Evolutionary conservation across 2,888 invertebrate genomes (phyloP), one percentile per base, ranked within the genome.

Genomic region (Zygogramma bicolorata): DNA sequence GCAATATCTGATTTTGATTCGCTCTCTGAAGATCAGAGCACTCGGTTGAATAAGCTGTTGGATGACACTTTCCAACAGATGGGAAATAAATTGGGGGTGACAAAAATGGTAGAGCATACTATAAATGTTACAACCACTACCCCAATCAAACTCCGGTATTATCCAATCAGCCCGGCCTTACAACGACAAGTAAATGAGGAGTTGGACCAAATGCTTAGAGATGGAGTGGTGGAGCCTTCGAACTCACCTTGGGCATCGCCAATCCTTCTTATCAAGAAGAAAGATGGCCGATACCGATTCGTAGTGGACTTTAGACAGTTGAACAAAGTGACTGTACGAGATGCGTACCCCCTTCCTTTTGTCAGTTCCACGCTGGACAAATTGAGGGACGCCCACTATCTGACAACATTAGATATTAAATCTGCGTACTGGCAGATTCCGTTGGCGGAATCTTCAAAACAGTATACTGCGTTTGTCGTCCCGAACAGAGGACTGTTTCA

Each of bases 381-480:
- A 25, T 34, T 73, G 3, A 25, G 73, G 2, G 67, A 75, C 46
- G 71, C 74, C 1, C 34, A 46, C 20, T 73, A 67, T 13, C 18
- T 75, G 2, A 25, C 34, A 81, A 46, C 71, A 60, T 4, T 74
- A n/a, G 74, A 74, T 22, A 66, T 72, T 5, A 72, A 72, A 53
- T 73, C 73, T 5, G 75, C 73, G 8, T 75, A 70, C 59, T 67
- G 63, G 65, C 73, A 75, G 61, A 40, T 75, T 8, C 67, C 67
- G 0, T 49, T 75, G 15, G 42, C 63, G 3, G 62, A 76, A 27
- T 15, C 58, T 8, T 58, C 31, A 2, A 61, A 68, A 15, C 78
- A 78, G 10, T 73, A 76, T 3, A 83, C 82, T 0, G 81, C 81
- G 0, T 84, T 83, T 66, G 78, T 78, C 0, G 78, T 83, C 1